Conservation (phyloP, 2,113 vertebrate species). For the Chloropsis hardwickii region DNA sequence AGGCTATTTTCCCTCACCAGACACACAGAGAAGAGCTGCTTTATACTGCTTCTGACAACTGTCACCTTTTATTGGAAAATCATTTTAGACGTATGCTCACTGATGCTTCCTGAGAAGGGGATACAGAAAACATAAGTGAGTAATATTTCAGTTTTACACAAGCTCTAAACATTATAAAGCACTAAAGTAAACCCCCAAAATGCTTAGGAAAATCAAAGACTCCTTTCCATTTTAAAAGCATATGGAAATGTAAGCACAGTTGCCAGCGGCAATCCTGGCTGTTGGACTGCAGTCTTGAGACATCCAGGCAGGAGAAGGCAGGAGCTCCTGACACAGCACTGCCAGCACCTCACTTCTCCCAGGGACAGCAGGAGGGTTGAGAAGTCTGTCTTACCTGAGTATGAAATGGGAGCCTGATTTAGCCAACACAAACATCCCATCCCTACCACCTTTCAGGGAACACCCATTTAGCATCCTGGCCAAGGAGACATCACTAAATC, state of each 20-base stretch:
- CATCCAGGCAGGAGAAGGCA: neutral
- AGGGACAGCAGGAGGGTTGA: neutral
- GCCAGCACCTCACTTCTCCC: neutral
- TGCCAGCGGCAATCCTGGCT: neutral
- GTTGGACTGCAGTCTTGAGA: rapidly evolving
- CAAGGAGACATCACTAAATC: neutral
- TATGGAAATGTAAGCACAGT: rapidly evolving
- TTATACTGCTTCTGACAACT: neutral
- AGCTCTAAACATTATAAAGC: neutral
- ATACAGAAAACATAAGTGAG: neutral
- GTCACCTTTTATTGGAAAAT: neutral
- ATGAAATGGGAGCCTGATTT: neutral
- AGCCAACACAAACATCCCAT: neutral
- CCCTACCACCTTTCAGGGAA: neutral
- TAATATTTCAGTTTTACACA: neutral
- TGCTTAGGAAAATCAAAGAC: neutral
- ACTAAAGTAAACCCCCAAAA: neutral
- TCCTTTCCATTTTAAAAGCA: neutral
- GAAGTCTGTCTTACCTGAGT: neutral
- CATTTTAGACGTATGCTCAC: neutral
- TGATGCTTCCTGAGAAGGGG: neutral
- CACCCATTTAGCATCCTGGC: neutral
- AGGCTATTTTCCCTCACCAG: rapidly evolving
- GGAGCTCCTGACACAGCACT: neutral
- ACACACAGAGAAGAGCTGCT: neutral